phyloP scores from a whole-genome alignment of 2,797 vertebrate species.

The Myotis daubentonii region DNA sequence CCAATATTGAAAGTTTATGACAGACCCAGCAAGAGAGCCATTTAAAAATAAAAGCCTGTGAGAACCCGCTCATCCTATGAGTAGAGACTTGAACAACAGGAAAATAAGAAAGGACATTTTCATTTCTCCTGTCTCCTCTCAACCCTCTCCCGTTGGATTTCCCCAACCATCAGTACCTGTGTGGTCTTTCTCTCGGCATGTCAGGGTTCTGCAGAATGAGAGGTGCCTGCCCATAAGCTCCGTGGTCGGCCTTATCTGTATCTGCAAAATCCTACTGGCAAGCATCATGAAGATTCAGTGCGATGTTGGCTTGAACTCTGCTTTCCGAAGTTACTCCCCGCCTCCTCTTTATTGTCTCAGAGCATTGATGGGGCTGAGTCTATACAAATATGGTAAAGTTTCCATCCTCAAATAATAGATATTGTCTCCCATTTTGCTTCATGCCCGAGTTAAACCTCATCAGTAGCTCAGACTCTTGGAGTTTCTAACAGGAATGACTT shows the following conservation, averaged over 20 bases:
- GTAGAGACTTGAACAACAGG: not conserved
- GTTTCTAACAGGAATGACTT: not conserved
- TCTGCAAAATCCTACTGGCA: not conserved
- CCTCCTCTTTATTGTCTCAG: not conserved
- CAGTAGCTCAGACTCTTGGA: not conserved
- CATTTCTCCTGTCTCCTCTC: not conserved
- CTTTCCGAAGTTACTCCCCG: not conserved
- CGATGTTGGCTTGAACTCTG: not conserved
- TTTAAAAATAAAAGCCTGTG: not conserved
- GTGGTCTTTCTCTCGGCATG: not conserved
- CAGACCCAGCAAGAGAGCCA: not conserved
- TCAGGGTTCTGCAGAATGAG: not conserved
- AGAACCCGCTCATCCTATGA: not conserved
- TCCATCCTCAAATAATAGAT: not conserved
- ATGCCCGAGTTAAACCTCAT: not conserved
- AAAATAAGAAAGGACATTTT: not conserved
- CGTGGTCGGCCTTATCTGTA: accelerated
- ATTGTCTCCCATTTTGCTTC: not conserved
- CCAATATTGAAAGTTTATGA: not conserved
- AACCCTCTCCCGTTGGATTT: not conserved
- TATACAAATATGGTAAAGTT: not conserved
- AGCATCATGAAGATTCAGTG: accelerated
- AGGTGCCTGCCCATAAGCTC: not conserved
- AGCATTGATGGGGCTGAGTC: not conserved
- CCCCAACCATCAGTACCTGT: not conserved